phyloP scores from a whole-genome alignment of 2,113 vertebrate genomes.

The Chionis minor region DNA sequence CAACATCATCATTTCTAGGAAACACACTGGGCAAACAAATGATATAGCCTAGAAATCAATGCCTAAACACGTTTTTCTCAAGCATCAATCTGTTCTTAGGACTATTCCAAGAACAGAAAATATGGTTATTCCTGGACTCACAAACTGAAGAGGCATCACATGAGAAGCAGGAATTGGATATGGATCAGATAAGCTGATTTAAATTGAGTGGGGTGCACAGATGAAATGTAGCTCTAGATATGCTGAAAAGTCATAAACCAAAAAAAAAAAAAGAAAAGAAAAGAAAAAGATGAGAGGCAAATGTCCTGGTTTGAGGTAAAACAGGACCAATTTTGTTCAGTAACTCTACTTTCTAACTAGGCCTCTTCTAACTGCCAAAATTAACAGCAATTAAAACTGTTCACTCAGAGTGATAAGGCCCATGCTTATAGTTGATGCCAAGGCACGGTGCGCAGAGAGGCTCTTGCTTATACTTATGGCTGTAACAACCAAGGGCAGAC shows the following conservation, averaged over 20 bases:
- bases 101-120: slow-evolving; percentile 30
- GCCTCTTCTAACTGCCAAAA: too few species aligned
- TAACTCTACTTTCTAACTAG: too few species aligned
- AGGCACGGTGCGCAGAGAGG: too few species aligned
- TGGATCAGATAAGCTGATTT: background rate
- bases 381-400: too few species aligned
- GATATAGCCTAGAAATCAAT: background rate
- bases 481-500: too few species aligned
- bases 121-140: background rate
- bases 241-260: background rate
- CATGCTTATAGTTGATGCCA: too few species aligned
- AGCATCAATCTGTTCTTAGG: slow-evolving; percentile 16
- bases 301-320: too few species aligned
- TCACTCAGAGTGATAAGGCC: too few species aligned
- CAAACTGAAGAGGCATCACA: background rate
- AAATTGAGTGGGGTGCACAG: background rate
- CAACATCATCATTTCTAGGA: background rate
- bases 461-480: too few species aligned
- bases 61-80: background rate
- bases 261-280: background rate
- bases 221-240: background rate
- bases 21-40: background rate
- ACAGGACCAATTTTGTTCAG: too few species aligned
- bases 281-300: background rate
- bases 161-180: background rate